phyloP scores from a whole-genome alignment of 2,797 vertebrate genomes.

The Muscicapa striata region DNA sequence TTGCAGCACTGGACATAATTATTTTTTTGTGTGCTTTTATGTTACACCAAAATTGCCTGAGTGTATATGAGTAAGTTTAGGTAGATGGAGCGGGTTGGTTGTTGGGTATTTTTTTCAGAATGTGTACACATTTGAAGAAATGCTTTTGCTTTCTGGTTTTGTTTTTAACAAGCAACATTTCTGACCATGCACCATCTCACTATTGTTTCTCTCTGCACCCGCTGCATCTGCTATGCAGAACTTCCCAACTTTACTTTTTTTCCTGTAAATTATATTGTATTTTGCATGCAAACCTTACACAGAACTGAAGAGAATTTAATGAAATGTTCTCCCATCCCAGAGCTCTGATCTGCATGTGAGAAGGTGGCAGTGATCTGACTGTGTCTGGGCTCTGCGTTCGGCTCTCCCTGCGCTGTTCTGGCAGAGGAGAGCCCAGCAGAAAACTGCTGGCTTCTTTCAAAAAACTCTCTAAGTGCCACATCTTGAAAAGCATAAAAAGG shows the following conservation, averaged over 20 bases:
- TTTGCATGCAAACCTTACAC: background rate
- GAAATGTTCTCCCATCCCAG: background rate
- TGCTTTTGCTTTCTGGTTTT: slow-evolving; percentile 14
- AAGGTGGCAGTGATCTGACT: background rate
- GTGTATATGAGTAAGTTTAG: background rate
- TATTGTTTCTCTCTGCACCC: background rate
- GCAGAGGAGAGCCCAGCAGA: slow-evolving; percentile 4
- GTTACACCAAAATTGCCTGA: slow-evolving; percentile 32
- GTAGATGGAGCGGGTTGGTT: background rate
- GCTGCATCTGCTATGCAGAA: slow-evolving; percentile 4
- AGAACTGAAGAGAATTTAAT: background rate
- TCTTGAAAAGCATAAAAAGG: background rate
- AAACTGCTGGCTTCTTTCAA: background rate
- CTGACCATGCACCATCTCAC: background rate
- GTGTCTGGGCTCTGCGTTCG: background rate
- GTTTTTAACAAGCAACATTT: background rate
- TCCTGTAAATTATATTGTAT: background rate
- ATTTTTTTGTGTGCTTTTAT: background rate
- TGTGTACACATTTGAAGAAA: background rate
- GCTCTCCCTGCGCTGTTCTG: background rate
- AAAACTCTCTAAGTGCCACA: background rate
- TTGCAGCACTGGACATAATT: slow-evolving; percentile 22
- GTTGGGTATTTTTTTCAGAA: background rate
- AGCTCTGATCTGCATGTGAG: background rate
- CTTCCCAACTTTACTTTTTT: background rate